Evolutionary conservation across 2,888 invertebrate species (phyloP), one percentile per base, ranked within the genome.

Genomic region (Conchocele bisecta): DNA sequence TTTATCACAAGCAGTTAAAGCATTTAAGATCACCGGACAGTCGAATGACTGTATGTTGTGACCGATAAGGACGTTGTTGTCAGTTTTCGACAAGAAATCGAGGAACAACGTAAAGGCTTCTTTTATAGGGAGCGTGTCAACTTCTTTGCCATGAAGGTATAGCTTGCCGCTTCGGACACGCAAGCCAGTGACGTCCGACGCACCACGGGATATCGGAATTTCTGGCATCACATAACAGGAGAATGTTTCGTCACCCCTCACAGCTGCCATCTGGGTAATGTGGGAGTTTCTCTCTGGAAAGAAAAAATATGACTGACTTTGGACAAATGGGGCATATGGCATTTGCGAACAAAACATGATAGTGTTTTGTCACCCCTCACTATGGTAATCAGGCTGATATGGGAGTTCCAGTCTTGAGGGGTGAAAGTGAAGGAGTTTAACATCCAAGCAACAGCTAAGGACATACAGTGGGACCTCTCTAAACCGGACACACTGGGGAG

Each of bases 231-330:
- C 48, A 28, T 48, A 48, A 17, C 48, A 29, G 48, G 28, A 17
- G 15, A 48, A 48, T 7, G 20, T 48, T 3, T 48, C 3, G 15
- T 31, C 48, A 26, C 20, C 9, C 15, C 31, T 48, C 15, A n/a
- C 31, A 7, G 48, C 48, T 7, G 48, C 48, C 5, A 48, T 24
- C 48, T 48, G 48, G 28, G 48, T 48, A 48, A 48, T 48, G 15
- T 48, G 48, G 15, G 29, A n/a, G n/a, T n/a, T n/a, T n/a, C n/a
- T n/a, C n/a, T n/a, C n/a, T n/a, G n/a, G n/a, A n/a, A n/a, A n/a
- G n/a, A n/a, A n/a, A n/a, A n/a, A n/a, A n/a, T n/a, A n/a, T n/a
- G n/a, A n/a, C n/a, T n/a, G n/a, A n/a, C n/a, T n/a, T n/a, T n/a
- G n/a, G n/a, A n/a, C n/a, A n/a, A n/a, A n/a, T n/a, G n/a, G n/a